Base-by-base conservation (phyloP, 2,113 vertebrate species). In the Callocephalon fimbriatum region DNA sequence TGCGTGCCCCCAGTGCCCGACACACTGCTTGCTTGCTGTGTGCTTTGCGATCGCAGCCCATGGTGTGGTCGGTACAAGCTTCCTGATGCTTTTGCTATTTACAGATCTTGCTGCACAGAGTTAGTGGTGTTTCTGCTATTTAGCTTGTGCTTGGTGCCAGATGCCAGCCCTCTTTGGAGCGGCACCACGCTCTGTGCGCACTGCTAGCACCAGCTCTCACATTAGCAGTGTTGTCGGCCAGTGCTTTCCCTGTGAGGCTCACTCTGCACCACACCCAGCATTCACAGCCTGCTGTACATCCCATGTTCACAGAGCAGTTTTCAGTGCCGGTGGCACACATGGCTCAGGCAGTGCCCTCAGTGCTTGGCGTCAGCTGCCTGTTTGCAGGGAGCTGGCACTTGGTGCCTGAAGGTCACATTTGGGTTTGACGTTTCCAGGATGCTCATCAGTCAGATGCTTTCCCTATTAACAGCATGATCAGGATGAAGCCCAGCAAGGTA, bases 11-110 rank as follows among this genome's bases (percentile, higher is more conserved):
- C 32, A 2, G 37, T 7, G 22, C 75, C 45, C 21, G 12, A 4
- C 0, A 8, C 2, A 1, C 53, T 38, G 47, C 51, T 67, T 4
- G 0, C 54, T 80, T 7, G 0, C 59, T 48, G 67, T 0, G 0
- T 53, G 53, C 76, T 54, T 45, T 54, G 22, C 5, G 0, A 47
- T 44, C 3, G 1, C 70, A 85, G 61, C 70, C 70, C 29, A 0
- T 32, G 16, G 18, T 9, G 61, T 12, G 42, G 22, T 35, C 2
- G 6, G 44, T 59, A 72, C 65, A 35, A 51, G 61, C 38, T 48
- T 78, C 77, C 78, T 13, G 51, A 26, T 27, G 71, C 37, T 82
- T 78, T 79, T 79, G 26, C 81, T 86, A 31, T 86, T 82, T 82
- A 12, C 65, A 75, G 65, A 81, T 40, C 51, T 87, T 35, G 31